Evolutionary conservation across 2,113 vertebrate species (phyloP).

Genomic region (Python bivittatus): DNA sequence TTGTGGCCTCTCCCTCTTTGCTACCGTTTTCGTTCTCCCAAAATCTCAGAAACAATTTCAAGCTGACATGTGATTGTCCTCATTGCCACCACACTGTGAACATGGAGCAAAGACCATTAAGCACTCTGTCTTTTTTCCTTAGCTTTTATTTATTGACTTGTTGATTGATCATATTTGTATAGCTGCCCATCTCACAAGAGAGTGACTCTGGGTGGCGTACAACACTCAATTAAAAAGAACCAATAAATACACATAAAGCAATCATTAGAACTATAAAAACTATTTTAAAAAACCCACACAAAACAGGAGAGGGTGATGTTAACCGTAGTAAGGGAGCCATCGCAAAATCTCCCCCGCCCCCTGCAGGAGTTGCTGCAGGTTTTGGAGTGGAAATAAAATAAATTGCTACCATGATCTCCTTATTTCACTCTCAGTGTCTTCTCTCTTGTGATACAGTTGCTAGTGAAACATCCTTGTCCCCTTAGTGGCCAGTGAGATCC

Average conservation of each 20-base stretch:
- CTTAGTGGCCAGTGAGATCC: background rate
- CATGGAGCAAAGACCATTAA: background rate
- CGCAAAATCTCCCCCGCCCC: no score
- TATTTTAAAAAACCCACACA: no score
- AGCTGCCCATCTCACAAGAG: no score
- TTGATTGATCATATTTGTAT: no score
- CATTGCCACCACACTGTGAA: background rate
- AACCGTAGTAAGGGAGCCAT: no score
- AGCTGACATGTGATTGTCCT: background rate
- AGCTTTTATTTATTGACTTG: no score
- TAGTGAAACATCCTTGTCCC: background rate
- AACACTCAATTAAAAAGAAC: no score
- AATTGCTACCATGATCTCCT: background rate
- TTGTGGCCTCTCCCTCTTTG: background rate
- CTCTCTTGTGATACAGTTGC: background rate
- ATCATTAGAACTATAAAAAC: no score
- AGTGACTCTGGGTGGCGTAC: no score
- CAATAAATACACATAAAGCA: no score
- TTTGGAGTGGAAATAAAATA: background rate
- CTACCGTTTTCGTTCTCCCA: background rate
- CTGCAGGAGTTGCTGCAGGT: background rate
- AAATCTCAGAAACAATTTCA: background rate
- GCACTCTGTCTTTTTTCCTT: background rate
- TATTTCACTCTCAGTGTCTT: background rate
- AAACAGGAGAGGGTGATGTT: no score